Evolutionary conservation across 2,113 vertebrate genomes (phyloP).

Genomic region (Clarias macrocephalus): DNA sequence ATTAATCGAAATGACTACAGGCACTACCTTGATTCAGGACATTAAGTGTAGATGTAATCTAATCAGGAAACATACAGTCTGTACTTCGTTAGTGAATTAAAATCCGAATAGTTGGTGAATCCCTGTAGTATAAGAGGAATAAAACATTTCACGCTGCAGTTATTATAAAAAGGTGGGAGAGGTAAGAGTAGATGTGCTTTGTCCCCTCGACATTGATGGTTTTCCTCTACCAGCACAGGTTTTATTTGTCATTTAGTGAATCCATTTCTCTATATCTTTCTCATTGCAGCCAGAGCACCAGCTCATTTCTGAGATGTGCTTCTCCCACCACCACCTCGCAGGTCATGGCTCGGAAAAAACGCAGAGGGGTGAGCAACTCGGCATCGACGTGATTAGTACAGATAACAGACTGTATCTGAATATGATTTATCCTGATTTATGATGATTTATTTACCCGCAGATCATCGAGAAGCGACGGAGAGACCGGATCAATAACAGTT

Average conservation of each 20-base stretch:
- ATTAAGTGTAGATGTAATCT: no score
- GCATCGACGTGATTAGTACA: neutral
- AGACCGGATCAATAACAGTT: slow-evolving; percentile 94
- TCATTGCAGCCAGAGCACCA: slow-evolving; percentile 73
- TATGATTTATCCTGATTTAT: neutral
- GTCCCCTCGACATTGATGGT: neutral
- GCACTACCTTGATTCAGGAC: no score
- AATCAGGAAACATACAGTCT: no score
- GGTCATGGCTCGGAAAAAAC: slow-evolving; percentile 91
- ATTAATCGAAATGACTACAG: no score
- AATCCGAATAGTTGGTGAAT: neutral
- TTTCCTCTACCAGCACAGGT: neutral
- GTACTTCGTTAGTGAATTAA: neutral
- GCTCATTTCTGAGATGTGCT: slow-evolving; percentile 80
- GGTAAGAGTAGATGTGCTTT: neutral
- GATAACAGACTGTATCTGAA: neutral
- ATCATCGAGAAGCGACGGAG: slow-evolving; percentile 95
- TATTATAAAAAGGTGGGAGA: neutral
- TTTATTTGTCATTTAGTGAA: neutral
- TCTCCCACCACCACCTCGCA: slow-evolving; percentile 88
- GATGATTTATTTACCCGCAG: slow-evolving; percentile 62
- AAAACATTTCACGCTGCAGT: neutral
- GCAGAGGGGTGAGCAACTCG: slow-evolving; percentile 67
- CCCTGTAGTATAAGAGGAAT: neutral
- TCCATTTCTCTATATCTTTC: neutral